A percentile compares a stretch with the other conserved stretches of the same genome.
These are phyloP conservation scores for Litocranius walleri DNA, from an alignment of 2,113 vertebrate species.

Conservation along the genomic window DNA sequence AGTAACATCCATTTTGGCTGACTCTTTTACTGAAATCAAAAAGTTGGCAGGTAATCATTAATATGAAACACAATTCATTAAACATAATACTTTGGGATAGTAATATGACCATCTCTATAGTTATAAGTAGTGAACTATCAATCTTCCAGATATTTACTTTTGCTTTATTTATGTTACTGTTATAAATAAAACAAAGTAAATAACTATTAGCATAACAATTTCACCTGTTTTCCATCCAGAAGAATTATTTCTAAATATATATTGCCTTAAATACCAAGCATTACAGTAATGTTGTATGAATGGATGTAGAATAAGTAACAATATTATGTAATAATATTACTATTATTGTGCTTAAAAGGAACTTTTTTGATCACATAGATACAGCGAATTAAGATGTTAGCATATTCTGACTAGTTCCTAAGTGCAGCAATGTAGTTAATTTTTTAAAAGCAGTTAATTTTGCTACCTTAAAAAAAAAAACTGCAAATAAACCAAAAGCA, in stretches of 20 bases:
- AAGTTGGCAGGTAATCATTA: background rate
- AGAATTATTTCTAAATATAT: background rate
- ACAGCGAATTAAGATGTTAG: background rate
- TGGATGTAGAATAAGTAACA: background rate
- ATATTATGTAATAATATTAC: background rate
- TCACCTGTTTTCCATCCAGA: background rate
- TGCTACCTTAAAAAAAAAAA: conserved; percentile 7
- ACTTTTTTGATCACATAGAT: background rate
- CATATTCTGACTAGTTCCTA: background rate
- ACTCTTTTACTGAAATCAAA: background rate
- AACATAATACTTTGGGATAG: background rate
- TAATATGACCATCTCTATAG: background rate
- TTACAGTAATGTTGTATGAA: background rate
- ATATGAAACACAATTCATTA: background rate
- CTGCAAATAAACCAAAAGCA: background rate
- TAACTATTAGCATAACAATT: background rate
- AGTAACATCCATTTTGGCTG: background rate
- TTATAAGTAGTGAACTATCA: background rate
- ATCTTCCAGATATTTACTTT: background rate
- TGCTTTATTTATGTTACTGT: background rate
- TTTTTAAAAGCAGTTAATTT: background rate
- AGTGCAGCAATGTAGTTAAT: background rate
- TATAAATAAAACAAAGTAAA: background rate
- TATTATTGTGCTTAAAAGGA: background rate
- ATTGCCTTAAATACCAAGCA: conserved; percentile 27